Conservation (phyloP, 2,888 invertebrate species). For the Erpobdella octoculata region DNA sequence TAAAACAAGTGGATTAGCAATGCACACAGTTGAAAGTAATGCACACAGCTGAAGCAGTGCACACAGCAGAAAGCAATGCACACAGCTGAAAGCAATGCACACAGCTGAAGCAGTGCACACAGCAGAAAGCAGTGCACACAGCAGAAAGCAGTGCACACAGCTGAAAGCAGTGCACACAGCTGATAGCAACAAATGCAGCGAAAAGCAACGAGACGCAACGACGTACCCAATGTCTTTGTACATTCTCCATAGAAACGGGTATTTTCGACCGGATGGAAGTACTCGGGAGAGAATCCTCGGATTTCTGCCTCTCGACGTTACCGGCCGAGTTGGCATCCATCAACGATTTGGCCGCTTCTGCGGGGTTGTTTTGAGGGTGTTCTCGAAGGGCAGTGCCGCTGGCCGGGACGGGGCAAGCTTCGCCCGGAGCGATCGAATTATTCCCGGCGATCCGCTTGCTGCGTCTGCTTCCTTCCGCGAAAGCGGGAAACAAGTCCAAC, state of each 20-base stretch:
- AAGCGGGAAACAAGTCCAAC: neutral
- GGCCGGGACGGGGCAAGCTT: neutral
- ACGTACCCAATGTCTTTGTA: conserved; percentile 17
- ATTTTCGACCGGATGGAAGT: neutral
- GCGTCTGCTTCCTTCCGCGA: neutral
- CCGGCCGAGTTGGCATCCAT: neutral
- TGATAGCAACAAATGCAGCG: too few relatives aligned
- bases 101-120: too few relatives aligned
- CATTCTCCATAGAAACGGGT: conserved; percentile 12
- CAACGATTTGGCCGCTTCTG: neutral
- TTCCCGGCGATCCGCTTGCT: neutral
- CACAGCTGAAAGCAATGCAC: too few relatives aligned
- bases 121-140: too few relatives aligned
- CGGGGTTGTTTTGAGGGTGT: neutral
- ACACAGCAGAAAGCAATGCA: too few relatives aligned
- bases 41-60: too few relatives aligned
- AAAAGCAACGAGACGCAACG: too few relatives aligned
- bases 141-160: too few relatives aligned
- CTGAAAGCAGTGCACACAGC: too few relatives aligned
- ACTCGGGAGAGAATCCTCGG: neutral
- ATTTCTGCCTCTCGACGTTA: neutral
- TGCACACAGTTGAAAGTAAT: too few relatives aligned
- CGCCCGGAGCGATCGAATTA: neutral
- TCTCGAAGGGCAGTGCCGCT: neutral
- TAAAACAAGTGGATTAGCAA: too few relatives aligned